Percentiles rank a stretch among this genome's conserved stretches.
These are phyloP conservation scores for Opisthograptis luteolata DNA, from an alignment of 2,888 invertebrate species.

Conservation along the genomic window DNA sequence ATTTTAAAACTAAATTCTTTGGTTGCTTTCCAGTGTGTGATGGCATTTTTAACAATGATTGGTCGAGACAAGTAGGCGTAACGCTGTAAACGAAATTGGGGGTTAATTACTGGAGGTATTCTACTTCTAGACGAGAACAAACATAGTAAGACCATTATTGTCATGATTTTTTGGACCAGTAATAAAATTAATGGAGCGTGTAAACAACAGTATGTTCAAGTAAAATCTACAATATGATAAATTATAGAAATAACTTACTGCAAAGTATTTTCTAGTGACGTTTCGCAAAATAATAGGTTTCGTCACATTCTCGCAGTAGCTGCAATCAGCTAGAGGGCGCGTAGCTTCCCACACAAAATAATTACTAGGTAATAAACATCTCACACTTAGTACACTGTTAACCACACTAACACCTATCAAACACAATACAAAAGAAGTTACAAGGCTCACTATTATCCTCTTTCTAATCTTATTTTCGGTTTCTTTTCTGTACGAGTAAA, in stretches of 20 bases:
- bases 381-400: slow-evolving; percentile 79
- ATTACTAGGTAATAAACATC: slow-evolving; percentile 93
- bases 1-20: slow-evolving; percentile 86
- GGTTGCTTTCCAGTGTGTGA: slow-evolving; percentile 90
- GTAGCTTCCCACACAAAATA: slow-evolving; percentile 95
- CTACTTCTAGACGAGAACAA: too few species aligned
- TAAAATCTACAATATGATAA: too few species aligned
- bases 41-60: slow-evolving; percentile 90
- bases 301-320: slow-evolving; percentile 88
- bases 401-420: slow-evolving; percentile 52
- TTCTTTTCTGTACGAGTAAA: slow-evolving; percentile 52
- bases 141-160: too few species aligned
- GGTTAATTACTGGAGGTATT: too few species aligned
- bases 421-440: slow-evolving; percentile 51
- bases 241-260: slow-evolving; percentile 56
- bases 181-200: too few species aligned
- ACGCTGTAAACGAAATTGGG: slow-evolving; percentile 54
- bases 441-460: slow-evolving; percentile 48
- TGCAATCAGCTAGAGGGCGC: slow-evolving; percentile 92
- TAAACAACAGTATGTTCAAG: too few species aligned
- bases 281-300: slow-evolving; percentile 88
- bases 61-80: slow-evolving; percentile 92
- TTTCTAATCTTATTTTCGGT: slow-evolving; percentile 45
- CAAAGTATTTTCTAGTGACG: slow-evolving; percentile 87
- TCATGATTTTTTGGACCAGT: too few species aligned